Evolutionary conservation across 2,797 vertebrate genomes (phyloP), one percentile per base, ranked within the genome.

Genomic region (Triplophysa bombifrons): DNA sequence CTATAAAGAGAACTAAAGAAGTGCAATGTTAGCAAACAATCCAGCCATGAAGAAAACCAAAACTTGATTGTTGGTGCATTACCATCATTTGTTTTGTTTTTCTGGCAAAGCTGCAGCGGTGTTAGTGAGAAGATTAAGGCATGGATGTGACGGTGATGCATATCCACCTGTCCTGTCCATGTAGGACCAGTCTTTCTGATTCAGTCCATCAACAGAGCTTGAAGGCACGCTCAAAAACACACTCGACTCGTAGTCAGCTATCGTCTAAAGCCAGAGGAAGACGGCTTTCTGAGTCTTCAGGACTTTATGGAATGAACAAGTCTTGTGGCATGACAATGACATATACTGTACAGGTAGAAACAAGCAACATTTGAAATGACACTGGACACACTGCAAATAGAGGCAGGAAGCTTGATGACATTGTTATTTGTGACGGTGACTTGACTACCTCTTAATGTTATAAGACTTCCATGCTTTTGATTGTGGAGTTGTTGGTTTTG

Each of bases 101-200:
- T 41, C 12, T 55, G 76, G 56, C 27, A 64, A 60, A 56, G 65
- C 70, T 67, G 22, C 8, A 72, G 50, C 27, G 48, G 8, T 78
- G 66, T 68, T 1, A 53, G 27, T n/a, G 56, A 66, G 19, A 34
- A 60, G 60, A 53, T 74, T 85, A 83, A 81, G 84, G 79, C 79
- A 81, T 81, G 84, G 81, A 63, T 76, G 53, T 34, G 3, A 34
- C 30, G 30, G 17, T 65, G 68, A 73, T 60, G 65, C 55, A 25
- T 46, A 22, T 66, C 48, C 50, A 58, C 48, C 55, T 51, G 11
- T 8, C 14, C 27, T 50, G 11, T 74, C 66, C 20, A n/a, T 12
- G 41, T 25, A 55, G n/a, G 61, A 41, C 22, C 72, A 0, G 30
- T 13, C n/a, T 48, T 46, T 69, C 17, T n/a, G 4, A 41, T 66